These are phyloP conservation scores for Argyresthia goedartella DNA, from an alignment of 2,888 invertebrate species.

Conservation along the genomic window DNA sequence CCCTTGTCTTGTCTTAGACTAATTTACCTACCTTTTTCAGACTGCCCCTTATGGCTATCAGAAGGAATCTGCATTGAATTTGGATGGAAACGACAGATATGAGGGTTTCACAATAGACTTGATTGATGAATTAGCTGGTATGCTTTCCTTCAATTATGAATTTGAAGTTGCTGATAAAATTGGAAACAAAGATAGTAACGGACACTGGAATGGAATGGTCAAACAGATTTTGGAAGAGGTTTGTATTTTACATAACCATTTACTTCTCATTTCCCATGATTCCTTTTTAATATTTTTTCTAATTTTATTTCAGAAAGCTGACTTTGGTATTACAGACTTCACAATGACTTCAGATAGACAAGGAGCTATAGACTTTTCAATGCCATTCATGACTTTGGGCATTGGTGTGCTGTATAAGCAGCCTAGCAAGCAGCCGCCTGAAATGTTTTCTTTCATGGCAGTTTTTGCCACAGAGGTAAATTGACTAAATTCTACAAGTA, in stretches of 20 bases:
- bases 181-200: constrained; percentile 60
- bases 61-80: constrained; percentile 72
- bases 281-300: neutral
- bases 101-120: constrained; percentile 92
- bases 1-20: no score
- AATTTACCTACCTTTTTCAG: no score
- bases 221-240: constrained; percentile 76
- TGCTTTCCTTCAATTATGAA: constrained; percentile 84
- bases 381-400: constrained; percentile 94
- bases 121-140: constrained; percentile 79
- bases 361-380: constrained; percentile 92
- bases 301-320: constrained; percentile 76
- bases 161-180: constrained; percentile 80
- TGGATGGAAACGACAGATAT: constrained; percentile 85
- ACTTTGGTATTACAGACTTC: constrained; percentile 92
- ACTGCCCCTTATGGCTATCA: constrained; percentile 88
- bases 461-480: constrained; percentile 82
- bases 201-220: constrained; percentile 80
- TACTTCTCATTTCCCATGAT: neutral
- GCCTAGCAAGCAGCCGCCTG: constrained; percentile 88
- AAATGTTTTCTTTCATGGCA: constrained; percentile 91
- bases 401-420: constrained; percentile 91
- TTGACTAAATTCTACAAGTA: no score
- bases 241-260: constrained; percentile 20
- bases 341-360: constrained; percentile 90